A percentile compares a stretch with the other conserved stretches of the same genome.
Evolutionary conservation across 53 echinoderm and acorn worm genomes (phyloP).

Genomic region (Crossaster papposus): DNA sequence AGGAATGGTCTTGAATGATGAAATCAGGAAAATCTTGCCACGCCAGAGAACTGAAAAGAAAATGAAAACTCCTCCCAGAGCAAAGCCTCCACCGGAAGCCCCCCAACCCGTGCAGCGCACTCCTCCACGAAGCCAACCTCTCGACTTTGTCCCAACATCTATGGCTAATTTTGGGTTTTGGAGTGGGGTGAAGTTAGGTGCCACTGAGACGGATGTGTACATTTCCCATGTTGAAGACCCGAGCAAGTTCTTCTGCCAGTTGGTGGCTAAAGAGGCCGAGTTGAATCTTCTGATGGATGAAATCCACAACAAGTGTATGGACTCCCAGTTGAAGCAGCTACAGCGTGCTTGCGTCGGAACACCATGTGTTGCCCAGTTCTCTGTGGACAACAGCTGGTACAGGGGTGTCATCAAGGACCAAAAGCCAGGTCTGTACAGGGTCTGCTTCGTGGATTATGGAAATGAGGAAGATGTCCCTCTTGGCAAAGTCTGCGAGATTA

Average conservation of each 20-base stretch:
- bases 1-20: conserved; percentile 37
- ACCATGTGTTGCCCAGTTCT: conserved; percentile 86
- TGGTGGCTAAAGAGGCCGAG: conserved; percentile 72
- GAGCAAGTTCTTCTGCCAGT: conserved; percentile 90
- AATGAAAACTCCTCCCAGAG: conserved; percentile 14
- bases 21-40: conserved; percentile 59
- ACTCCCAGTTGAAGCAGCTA: conserved; percentile 59
- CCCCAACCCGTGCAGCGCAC: conserved; percentile 13
- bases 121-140: conserved; percentile 31
- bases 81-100: conserved; percentile 4
- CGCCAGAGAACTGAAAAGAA: background rate
- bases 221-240: conserved; percentile 83
- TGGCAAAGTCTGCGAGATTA: conserved; percentile 70
- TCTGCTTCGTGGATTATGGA: conserved; percentile 95
- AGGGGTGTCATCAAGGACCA: conserved; percentile 81
- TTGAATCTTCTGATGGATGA: conserved; percentile 80
- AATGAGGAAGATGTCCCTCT: conserved; percentile 77
- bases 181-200: conserved; percentile 54
- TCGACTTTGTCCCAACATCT: background rate
- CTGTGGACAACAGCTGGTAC: conserved; percentile 89
- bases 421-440: conserved; percentile 66
- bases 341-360: conserved; percentile 65
- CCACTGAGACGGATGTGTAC: conserved; percentile 64
- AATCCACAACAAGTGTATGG: conserved; percentile 56
- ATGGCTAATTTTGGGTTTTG: conserved; percentile 21